Evolutionary conservation across 2,797 vertebrate genomes (phyloP), one percentile per base, ranked within the genome.

Genomic region (Siniperca obscura): DNA sequence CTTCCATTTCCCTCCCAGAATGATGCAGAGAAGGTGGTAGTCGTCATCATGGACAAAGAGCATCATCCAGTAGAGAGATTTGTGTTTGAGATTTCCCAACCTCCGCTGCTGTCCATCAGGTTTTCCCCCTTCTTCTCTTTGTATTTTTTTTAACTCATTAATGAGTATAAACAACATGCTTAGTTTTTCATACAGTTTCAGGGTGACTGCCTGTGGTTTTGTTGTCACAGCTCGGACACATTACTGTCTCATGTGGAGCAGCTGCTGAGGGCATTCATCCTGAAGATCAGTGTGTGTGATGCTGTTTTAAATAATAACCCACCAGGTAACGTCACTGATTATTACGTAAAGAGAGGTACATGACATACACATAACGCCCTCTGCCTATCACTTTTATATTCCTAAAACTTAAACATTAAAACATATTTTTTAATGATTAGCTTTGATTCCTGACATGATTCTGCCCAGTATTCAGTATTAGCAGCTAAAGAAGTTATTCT

Each of bases 41-140:
- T 99, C 66, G 98, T 99, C 52, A 99, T 99, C 89, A 96, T 99
- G 96, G 97, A 99, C 90, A 99, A 99, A 95, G 98, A 99, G 91
- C 98, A 99, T 92, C 98, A 97, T 89, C 98, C 98, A 7, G 98
- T 99, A 76, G 98, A 99, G 93, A 97, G 98, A 95, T 99, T 99
- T 78, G 98, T 99, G 75, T 99, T 99, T 87, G 98, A 99, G 94
- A 98, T 99, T 86, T 98, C 96, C 3, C 98, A 99, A 81, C 98
- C 98, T 0, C 97, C 98, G 0, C 89, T 99, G 38, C 96, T 99
- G 22, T 97, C 98, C 6, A 97, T 99, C 89, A 99, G 97, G 98
- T 99, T 73, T 60, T 16, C 12, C 10, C 9, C 7, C 19, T 7
- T 22, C 19, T 55, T 34, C 16, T 5, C 19, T 10, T 22, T 53